These are phyloP conservation scores for Platyscapa corneri DNA, from an alignment of 1,140 invertebrate species.

Conservation along the genomic window DNA sequence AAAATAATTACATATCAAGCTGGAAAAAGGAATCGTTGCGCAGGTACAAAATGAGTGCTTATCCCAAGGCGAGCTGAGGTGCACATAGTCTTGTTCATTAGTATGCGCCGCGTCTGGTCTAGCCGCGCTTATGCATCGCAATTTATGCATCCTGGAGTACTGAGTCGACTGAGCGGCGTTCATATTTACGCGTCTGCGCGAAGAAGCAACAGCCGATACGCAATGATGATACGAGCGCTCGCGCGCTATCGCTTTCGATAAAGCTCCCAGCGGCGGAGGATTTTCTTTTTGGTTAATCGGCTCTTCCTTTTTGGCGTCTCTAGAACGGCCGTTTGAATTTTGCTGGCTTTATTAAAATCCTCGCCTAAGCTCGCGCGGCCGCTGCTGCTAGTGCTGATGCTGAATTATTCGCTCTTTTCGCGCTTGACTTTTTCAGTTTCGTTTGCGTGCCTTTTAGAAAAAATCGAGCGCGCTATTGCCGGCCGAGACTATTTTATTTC, in stretches of 20 bases:
- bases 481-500: not conserved
- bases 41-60: not conserved
- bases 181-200: not conserved
- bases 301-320: not conserved
- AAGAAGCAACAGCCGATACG: not conserved
- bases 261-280: not conserved
- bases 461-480: not conserved
- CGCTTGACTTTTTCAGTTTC: not conserved
- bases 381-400: too few species aligned
- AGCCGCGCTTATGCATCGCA: not conserved
- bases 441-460: not conserved
- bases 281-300: not conserved
- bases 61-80: not conserved
- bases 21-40: not conserved
- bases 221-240: slow-evolving; percentile 31
- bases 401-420: not conserved
- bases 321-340: too few species aligned
- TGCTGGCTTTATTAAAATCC: too few species aligned
- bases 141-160: slow-evolving; percentile 43
- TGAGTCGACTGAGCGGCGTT: not conserved
- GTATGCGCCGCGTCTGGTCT: slow-evolving; percentile 7
- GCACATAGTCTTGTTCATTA: slow-evolving; percentile 28
- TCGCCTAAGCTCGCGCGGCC: too few species aligned
- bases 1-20: not conserved
- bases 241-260: slow-evolving; percentile 6